phyloP scores from a whole-genome alignment of 2,888 invertebrate species.

The Pheosia gnoma region DNA sequence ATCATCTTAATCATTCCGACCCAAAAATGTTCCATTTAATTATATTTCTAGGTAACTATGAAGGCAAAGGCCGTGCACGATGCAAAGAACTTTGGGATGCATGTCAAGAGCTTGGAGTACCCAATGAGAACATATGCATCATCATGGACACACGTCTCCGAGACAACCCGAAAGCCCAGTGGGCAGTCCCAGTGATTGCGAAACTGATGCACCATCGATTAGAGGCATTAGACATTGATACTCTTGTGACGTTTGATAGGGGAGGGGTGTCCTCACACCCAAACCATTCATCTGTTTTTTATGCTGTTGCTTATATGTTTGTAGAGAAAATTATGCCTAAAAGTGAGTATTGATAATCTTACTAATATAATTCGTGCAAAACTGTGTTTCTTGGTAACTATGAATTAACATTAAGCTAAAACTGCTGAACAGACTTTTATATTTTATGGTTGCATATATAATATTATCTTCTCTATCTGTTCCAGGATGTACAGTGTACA shows the following conservation, averaged over 20 bases:
- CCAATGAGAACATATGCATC: constrained; percentile 89
- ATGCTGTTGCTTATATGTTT: constrained; percentile 91
- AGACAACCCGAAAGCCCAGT: constrained; percentile 90
- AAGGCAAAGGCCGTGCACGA: constrained; percentile 85
- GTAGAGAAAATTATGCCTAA: constrained; percentile 89
- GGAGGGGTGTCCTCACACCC: constrained; percentile 96
- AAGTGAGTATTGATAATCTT: constrained; percentile 78
- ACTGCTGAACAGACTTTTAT: no score
- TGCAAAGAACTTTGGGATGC: constrained; percentile 93
- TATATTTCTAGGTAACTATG: constrained; percentile 85
- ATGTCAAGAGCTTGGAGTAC: constrained; percentile 91
- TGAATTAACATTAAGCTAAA: no score
- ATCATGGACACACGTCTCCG: constrained; percentile 88
- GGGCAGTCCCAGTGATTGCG: constrained; percentile 85
- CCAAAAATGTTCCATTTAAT: no score
- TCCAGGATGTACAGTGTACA: constrained; percentile 92
- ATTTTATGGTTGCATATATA: background rate
- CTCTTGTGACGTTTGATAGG: constrained; percentile 96
- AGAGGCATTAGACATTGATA: constrained; percentile 90
- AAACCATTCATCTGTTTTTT: constrained; percentile 95
- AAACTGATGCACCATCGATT: constrained; percentile 82
- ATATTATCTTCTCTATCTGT: constrained; percentile 21
- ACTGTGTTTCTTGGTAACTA: no score
- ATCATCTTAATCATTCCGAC: background rate
- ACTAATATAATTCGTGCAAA: no score